Percentiles rank a stretch among this genome's conserved stretches.
Conservation (phyloP, 1,140 invertebrate genomes). For the Drosophila sturtevanti region DNA sequence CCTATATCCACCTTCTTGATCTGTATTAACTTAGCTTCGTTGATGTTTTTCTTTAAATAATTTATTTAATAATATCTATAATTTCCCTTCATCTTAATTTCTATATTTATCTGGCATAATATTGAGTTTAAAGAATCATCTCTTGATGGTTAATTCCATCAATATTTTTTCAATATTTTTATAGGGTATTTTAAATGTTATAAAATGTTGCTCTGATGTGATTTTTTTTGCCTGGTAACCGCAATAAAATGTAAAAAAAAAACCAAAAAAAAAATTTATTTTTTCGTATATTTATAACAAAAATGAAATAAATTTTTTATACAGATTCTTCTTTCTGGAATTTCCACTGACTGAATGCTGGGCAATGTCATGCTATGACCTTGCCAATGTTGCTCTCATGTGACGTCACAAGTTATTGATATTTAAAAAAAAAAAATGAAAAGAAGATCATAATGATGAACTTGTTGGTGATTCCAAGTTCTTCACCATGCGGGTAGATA, state of each 20-base stretch:
- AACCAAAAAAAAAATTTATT: no score
- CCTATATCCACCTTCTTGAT: background rate
- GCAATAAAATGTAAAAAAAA: slow-evolving; percentile 42
- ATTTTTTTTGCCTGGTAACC: slow-evolving; percentile 50
- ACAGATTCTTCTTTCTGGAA: slow-evolving; percentile 51
- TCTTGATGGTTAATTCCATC: background rate
- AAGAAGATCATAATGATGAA: slow-evolving; percentile 23
- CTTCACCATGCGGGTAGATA: slow-evolving; percentile 30
- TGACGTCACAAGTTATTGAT: slow-evolving; percentile 65
- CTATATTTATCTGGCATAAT: no score
- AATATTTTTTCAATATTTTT: background rate
- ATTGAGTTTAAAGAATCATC: no score
- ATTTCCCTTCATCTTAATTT: no score
- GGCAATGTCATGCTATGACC: slow-evolving; percentile 64
- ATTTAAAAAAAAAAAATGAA: slow-evolving; percentile 29
- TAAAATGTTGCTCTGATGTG: slow-evolving; percentile 35
- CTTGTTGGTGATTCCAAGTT: slow-evolving; percentile 53
- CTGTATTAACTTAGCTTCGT: no score
- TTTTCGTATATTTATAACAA: slow-evolving; percentile 29
- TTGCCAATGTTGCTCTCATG: slow-evolving; percentile 35
- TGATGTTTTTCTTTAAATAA: no score
- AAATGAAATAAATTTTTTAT: slow-evolving; percentile 26
- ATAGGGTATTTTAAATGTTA: background rate
- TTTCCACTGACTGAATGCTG: slow-evolving; percentile 54
- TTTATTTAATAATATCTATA: no score